Conservation (phyloP, 2,888 invertebrate species). For the Polietes domitor region DNA sequence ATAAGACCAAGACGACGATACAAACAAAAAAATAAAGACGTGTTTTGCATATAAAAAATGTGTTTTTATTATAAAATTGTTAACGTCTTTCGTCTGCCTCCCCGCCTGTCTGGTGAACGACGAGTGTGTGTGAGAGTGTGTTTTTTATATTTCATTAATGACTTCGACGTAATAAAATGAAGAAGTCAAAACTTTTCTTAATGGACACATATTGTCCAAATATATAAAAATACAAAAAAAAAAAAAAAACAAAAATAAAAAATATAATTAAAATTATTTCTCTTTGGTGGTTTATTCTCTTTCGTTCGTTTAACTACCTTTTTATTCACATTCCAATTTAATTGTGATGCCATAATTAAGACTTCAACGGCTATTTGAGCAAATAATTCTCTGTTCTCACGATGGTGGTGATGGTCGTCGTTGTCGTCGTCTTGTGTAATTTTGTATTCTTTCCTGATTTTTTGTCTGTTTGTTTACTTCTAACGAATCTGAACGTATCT, state of each 20-base stretch:
- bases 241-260: background rate
- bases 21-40: conserved; percentile 6
- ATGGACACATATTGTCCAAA: background rate
- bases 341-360: background rate
- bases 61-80: conserved; percentile 8
- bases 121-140: background rate
- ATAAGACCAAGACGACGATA: background rate
- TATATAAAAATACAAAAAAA: background rate
- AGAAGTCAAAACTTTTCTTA: background rate
- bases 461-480: background rate
- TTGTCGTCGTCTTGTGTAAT: background rate
- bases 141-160: conserved; percentile 6
- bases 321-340: conserved; percentile 9
- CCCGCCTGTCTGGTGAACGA: background rate
- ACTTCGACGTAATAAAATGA: background rate
- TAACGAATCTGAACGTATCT: background rate
- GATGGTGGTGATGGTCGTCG: background rate
- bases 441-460: too few species aligned
- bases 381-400: background rate
- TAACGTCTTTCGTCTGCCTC: background rate
- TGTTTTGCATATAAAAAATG: conserved; percentile 16
- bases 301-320: background rate
- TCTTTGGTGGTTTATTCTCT: background rate
- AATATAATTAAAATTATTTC: background rate
- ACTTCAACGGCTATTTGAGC: background rate